These are phyloP conservation scores for sheep (Ovis aries) DNA, from an alignment of 2,113 vertebrate genomes.

Conservation along the genomic window DNA sequence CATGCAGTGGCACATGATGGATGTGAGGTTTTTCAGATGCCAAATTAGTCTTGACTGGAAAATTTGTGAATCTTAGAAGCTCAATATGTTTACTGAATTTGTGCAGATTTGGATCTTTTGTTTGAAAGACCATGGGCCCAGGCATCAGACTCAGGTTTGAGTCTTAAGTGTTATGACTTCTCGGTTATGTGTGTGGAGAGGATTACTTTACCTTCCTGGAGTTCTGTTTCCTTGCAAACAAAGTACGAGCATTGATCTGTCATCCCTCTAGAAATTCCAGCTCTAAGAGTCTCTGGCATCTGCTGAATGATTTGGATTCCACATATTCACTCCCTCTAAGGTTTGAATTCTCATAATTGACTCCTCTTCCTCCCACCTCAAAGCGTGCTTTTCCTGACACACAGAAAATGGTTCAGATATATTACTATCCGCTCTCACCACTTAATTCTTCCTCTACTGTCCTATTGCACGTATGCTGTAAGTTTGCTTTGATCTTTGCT, in stretches of 20 bases:
- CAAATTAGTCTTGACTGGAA: neutral
- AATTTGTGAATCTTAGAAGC: neutral
- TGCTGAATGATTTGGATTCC: neutral
- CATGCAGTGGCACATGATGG: neutral
- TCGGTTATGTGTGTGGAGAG: neutral
- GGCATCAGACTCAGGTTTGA: neutral
- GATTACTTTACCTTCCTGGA: neutral
- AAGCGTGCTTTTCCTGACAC: neutral
- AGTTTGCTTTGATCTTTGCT: neutral
- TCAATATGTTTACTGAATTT: neutral
- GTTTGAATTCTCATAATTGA: neutral
- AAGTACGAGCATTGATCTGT: neutral
- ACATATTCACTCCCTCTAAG: neutral
- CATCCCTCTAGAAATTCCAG: neutral
- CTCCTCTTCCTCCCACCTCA: neutral
- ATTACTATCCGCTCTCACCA: neutral
- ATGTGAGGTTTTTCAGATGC: neutral
- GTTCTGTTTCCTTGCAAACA: constrained; percentile 1
- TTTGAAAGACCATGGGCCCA: neutral
- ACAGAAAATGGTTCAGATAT: neutral
- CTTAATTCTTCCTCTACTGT: neutral
- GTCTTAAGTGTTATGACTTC: neutral
- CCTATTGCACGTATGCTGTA: neutral
- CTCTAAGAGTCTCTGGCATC: neutral
- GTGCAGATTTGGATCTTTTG: neutral